Evolutionary conservation across 2,888 invertebrate species (phyloP).

Genomic region (Matsumyia berberina): DNA sequence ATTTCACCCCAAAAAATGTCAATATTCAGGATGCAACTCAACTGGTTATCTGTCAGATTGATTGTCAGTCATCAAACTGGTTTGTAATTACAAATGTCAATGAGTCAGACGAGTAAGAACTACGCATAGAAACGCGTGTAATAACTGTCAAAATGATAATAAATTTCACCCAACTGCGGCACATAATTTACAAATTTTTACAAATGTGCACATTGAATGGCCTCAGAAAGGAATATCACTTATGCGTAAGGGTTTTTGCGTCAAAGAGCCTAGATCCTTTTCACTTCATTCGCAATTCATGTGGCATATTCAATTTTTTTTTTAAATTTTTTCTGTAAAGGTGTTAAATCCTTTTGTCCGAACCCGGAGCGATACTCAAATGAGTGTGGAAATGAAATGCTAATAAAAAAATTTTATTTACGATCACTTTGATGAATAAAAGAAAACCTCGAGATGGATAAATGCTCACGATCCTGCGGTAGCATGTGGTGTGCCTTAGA

Average conservation of each 20-base stretch:
- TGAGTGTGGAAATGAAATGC: background rate
- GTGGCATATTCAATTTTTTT: slow-evolving; percentile 24
- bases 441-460: slow-evolving; percentile 16
- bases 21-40: slow-evolving; percentile 1
- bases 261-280: slow-evolving; percentile 26
- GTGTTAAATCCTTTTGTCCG: slow-evolving; percentile 41
- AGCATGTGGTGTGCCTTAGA: background rate
- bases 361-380: slow-evolving; percentile 17
- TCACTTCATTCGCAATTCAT: slow-evolving; percentile 37
- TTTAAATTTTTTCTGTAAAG: background rate
- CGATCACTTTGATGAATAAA: slow-evolving; percentile 26
- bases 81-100: slow-evolving; percentile 30
- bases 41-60: slow-evolving; percentile 23
- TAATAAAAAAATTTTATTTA: slow-evolving; percentile 32
- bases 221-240: slow-evolving; percentile 17
- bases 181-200: slow-evolving; percentile 5
- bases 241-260: slow-evolving; percentile 24
- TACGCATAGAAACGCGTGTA: slow-evolving; percentile 37
- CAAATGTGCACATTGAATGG: slow-evolving; percentile 20
- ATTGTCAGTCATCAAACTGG: slow-evolving; percentile 7
- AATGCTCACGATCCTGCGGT: slow-evolving; percentile 9
- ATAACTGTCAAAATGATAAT: slow-evolving; percentile 62
- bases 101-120: background rate
- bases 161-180: slow-evolving; percentile 46
- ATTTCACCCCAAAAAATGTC: slow-evolving; percentile 33